A percentile compares a stretch with the other conserved stretches of the same genome.
These are phyloP conservation scores for Pseudococcus jackbeardsleyi DNA, from an alignment of 2,888 invertebrate species.

Conservation along the genomic window DNA sequence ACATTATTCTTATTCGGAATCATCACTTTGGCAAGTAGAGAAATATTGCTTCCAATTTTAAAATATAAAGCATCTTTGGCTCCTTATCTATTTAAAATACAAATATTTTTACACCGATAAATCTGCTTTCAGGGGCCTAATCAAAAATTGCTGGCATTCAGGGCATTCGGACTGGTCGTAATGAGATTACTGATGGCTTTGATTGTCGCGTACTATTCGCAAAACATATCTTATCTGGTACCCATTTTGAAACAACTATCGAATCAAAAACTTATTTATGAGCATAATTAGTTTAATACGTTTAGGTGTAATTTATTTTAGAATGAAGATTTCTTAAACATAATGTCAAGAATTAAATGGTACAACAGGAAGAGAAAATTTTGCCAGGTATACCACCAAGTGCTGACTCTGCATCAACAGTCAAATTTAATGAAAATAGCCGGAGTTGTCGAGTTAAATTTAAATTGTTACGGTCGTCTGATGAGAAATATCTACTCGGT, in stretches of 20 bases:
- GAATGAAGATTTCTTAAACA: conserved; percentile 1
- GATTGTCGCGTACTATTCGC: not conserved
- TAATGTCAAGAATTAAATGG: not conserved
- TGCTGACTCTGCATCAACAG: not conserved
- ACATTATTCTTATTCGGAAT: not conserved
- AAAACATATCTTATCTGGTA: not conserved
- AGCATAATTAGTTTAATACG: not conserved
- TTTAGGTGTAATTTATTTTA: not conserved
- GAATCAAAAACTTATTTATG: not conserved
- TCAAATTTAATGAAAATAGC: not conserved
- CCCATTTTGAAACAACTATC: not conserved
- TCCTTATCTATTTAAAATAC: not conserved
- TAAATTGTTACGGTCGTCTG: not conserved
- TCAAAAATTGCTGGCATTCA: not conserved
- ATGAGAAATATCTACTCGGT: not conserved
- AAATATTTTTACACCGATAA: not conserved
- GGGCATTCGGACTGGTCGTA: not conserved
- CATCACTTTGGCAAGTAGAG: not conserved
- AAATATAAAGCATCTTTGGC: no score
- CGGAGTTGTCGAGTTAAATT: not conserved
- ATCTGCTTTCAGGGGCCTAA: not conserved
- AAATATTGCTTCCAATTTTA: no score
- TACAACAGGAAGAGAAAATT: not conserved
- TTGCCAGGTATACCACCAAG: not conserved
- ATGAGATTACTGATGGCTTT: not conserved